Evolutionary conservation across 2,888 invertebrate genomes (phyloP).

Genomic region (Agrilus mali): DNA sequence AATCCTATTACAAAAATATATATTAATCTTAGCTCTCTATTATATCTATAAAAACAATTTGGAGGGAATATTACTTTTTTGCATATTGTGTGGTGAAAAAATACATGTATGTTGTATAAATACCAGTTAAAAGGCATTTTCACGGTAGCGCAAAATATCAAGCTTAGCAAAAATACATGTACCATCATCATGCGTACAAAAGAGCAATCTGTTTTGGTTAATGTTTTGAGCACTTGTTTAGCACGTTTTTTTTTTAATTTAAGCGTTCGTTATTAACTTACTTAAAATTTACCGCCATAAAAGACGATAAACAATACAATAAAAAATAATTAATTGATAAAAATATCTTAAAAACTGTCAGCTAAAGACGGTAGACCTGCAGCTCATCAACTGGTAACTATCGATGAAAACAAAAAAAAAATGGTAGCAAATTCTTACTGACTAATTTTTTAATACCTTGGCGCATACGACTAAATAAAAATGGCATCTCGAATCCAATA

Average conservation of each 20-base stretch:
- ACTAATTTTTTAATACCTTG: no score
- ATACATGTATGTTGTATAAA: neutral
- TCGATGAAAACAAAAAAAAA: no score
- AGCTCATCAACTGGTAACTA: no score
- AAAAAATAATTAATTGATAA: slow-evolving; percentile 15
- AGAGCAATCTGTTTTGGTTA: slow-evolving; percentile 11
- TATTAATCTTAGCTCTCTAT: slow-evolving; percentile 24
- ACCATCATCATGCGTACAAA: slow-evolving; percentile 7
- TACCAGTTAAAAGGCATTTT: slow-evolving; percentile 18
- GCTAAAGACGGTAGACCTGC: no score
- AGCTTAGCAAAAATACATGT: slow-evolving; percentile 16
- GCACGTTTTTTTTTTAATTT: slow-evolving; percentile 9
- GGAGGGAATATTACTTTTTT: slow-evolving; percentile 28
- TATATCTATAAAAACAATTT: slow-evolving; percentile 19
- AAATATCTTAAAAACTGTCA: slow-evolving; percentile 3
- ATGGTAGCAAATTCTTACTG: no score
- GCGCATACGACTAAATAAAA: no score
- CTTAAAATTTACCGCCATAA: no score
- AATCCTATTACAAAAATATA: slow-evolving; percentile 28
- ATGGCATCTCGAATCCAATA: no score
- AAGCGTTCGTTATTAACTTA: no score
- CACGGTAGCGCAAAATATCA: slow-evolving; percentile 18
- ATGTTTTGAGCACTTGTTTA: slow-evolving; percentile 19
- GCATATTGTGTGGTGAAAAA: slow-evolving; percentile 8
- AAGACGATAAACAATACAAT: slow-evolving; percentile 8